Base-by-base conservation (phyloP, 37 sponge, comb jelly and placozoan species). In the Crambe crambe region DNA sequence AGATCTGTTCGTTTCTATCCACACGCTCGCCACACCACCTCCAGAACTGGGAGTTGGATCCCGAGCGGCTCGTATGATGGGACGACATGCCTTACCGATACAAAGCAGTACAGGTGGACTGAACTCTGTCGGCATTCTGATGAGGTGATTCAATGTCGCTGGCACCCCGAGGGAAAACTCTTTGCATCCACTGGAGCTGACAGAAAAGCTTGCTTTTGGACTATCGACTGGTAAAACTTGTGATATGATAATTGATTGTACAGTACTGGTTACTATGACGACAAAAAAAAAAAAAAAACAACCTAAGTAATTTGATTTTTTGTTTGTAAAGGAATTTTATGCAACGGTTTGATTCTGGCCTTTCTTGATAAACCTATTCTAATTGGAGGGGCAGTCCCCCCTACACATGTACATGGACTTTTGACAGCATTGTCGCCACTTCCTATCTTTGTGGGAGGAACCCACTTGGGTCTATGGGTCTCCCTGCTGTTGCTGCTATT, bases 131-230 rank as follows among this genome's bases (percentile, higher is more conserved):
- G 74, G 39, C 89, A 93, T 70, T 30, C 26, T n/a, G 88, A 90
- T 68, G 94, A 96, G 57, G 96, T 93, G 37, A 78, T 96, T 35
- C 94, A 96, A 73, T 79, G 81, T 77, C 82, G 89, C 34, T 96
- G 95, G 95, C 95, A 94, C 66, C 58, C 82, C 0, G 35, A 66
- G 36, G 84, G 87, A 23, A 5, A 59, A 0, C 6, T 80, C 18
- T 82, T 90, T 83, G 86, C 86, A 4, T 81, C 81, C 38, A 85
- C 91, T 44, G 58, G 91, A 1, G 76, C 82, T 12, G 91, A 93
- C 68, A 85, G 82, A 51, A 89, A 38, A 18, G 94, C 83, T 17
- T 66, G 83, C 54, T 85, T 93, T 72, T 93, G 94, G 94, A 72
- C 40, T n/a, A 20, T 73, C 10, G 51, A 73, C 30, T 56, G 56